These are phyloP conservation scores for Antennarius striatus DNA, from an alignment of 2,113 vertebrate genomes.

Conservation along the genomic window DNA sequence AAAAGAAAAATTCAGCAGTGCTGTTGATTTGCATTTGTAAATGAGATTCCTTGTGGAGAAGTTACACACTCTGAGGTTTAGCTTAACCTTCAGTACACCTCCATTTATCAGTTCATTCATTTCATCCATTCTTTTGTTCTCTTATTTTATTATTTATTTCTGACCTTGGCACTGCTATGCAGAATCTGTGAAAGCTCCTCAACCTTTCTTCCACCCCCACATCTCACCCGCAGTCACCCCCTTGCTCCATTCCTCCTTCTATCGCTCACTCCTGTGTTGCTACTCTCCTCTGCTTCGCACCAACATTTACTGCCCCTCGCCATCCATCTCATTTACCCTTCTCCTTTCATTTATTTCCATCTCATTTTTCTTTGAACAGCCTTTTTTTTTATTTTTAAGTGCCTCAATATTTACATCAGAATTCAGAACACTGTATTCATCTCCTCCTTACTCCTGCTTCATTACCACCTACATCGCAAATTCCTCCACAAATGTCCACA, in stretches of 20 bases:
- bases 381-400: constrained; percentile 3
- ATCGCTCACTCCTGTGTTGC: constrained; percentile 2
- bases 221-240: not conserved
- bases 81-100: constrained; percentile 15
- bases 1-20: not conserved
- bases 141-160: constrained; percentile 56
- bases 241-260: not conserved
- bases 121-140: constrained; percentile 37
- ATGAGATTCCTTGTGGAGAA: not conserved
- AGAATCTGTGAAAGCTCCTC: constrained; percentile 45
- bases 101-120: constrained; percentile 27
- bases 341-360: not conserved
- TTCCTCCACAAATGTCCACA: constrained; percentile 38
- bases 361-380: not conserved
- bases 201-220: constrained; percentile 24
- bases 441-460: constrained; percentile 10
- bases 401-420: not conserved
- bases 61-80: not conserved
- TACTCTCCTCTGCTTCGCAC: not conserved
- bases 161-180: constrained; percentile 53
- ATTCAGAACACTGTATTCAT: constrained; percentile 1
- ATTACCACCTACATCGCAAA: constrained; percentile 43
- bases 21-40: constrained; percentile 4
- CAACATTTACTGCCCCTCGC: not conserved
- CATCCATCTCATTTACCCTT: constrained; percentile 1